Evolutionary conservation across 2,888 invertebrate genomes (phyloP), one percentile per base, ranked within the genome.

Genomic region (Halocaridina rubra): DNA sequence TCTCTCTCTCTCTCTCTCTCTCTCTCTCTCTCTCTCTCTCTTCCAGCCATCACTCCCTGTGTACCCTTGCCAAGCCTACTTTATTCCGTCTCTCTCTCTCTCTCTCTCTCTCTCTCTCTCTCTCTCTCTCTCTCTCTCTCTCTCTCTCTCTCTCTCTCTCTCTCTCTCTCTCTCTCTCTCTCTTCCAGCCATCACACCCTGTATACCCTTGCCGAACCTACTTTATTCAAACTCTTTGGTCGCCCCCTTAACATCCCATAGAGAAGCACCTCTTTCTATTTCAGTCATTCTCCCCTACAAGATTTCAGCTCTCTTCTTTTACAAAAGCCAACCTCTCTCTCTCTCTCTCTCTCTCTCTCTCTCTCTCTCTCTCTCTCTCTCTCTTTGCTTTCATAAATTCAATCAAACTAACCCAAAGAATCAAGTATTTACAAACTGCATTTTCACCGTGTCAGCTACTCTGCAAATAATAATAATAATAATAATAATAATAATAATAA

Each of bases 341-440:
- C 39, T 39, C 39, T 39, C 39, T 39, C 39, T 39, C 39, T 39
- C 39, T 39, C 39, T 39, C 39, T 39, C 39, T 39, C 39, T 39
- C 24, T 27, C n/a, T 32, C 24, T 82, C 32, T 64, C 77, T 82
- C 67, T 64, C 77, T 39, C 39, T 39, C 39, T 39, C 39, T 39
- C 39, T 39, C 39, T 39, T 39, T 13, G 7, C 39, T 39, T 39
- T 13, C 39, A 39, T 13, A 7, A 39, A 13, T 7, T 7, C 39
- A 39, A 39, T 39, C 8, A 7, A 7, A 13, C 39, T 8, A 8
- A 13, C 39, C 39, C 39, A 7, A 39, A 13, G 13, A 39, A 8
- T 39, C 39, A 7, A 39, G 8, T 39, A 39, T 39, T 39, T 7
- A 39, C 7, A 8, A 39, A 7, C 39, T 13, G 13, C 7, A 39